Evolutionary conservation across 2,113 vertebrate species (phyloP), one percentile per base, ranked within the genome.

Genomic region (Burhinus oedicnemus): DNA sequence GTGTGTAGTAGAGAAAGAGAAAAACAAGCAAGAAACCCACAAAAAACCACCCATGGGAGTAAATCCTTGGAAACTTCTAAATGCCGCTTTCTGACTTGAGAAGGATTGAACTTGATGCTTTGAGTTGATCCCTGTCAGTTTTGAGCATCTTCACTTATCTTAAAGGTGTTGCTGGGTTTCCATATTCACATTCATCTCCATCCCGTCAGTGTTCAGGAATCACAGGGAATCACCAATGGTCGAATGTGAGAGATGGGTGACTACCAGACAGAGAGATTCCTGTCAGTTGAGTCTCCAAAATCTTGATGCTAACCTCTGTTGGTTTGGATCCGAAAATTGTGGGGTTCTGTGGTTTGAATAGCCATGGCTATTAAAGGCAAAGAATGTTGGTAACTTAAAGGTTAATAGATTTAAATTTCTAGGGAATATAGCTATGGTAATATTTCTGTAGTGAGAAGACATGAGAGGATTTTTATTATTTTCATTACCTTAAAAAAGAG

Each of bases 391-490:
- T 83, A 84, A 89, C 69, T 90, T 90, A 20, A 58, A 81, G 65
- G 94, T 93, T 84, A 77, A 78, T 94, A 91, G 22, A 51, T 25
- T 82, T 51, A 88, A 38, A 95, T 84, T 71, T 91, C 70, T 92
- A 14, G 49, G 55, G 85, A 95, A 92, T 86, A 57, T 91, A 51
- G 15, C 76, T 78, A 21, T 81, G 57, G 74, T 64, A 71, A 72
- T 92, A n/a, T 93, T 95, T 96, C 52, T 54, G 77, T 45, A 38
- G 11, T 57, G 71, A 95, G 64, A 95, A 92, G 36, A 27, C 91
- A 92, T 54, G 82, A 32, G 71, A 85, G 61, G 69, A 55, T 21
- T 76, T 96, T 92, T 81, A 29, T 95, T 95, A 72, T 89, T 97
- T 91, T 92, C 36, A 44, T 79, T 87, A 49, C 71, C 49, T 92